Evolutionary conservation across 2,888 invertebrate species (phyloP), one percentile per base, ranked within the genome.

Genomic region (Amiota minor): DNA sequence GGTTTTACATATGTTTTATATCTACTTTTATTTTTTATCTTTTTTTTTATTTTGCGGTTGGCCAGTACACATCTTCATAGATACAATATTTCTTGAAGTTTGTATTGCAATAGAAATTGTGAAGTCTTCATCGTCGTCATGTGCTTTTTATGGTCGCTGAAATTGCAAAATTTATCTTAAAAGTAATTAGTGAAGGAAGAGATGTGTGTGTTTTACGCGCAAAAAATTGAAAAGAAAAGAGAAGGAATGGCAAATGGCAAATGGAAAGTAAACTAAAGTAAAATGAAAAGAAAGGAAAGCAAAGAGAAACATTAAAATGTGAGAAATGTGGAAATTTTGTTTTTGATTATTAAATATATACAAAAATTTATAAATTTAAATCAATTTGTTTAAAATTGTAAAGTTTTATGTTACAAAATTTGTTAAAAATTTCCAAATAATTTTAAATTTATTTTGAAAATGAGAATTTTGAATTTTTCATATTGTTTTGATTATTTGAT

Each of bases 101-200:
- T 12, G 61, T 70, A 50, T 64, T 49, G 72, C 35, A 35, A 35
- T 35, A 35, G n/a, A n/a, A n/a, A n/a, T 35, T 35, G 35, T 35
- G 3, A 23, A 23, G 23, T 23, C 23, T 1, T 23, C 23, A 3
- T 23, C 23, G 70, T 76, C 78, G 83, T 78, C 83, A 83, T 79
- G 74, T 83, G 81, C 70, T 74, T 80, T 85, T 85, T 85, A 84
- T 84, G 78, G 84, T 80, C 75, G 69, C 73, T 62, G 74, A 45
- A 62, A 9, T 45, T 62, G 47, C 65, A 46, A 71, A 70, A 20
- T 70, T 45, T 61, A 64, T 64, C 35, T 35, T 47, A 23, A 53
- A 35, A 46, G 46, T 18, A 70, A 70, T 56, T 46, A 70, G 46
- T 70, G 11, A 45, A 56, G 56, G 10, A 35, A 16, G n/a, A 35